Base-by-base conservation (phyloP, 2,797 vertebrate species). In the Thalassophryne amazonica region DNA sequence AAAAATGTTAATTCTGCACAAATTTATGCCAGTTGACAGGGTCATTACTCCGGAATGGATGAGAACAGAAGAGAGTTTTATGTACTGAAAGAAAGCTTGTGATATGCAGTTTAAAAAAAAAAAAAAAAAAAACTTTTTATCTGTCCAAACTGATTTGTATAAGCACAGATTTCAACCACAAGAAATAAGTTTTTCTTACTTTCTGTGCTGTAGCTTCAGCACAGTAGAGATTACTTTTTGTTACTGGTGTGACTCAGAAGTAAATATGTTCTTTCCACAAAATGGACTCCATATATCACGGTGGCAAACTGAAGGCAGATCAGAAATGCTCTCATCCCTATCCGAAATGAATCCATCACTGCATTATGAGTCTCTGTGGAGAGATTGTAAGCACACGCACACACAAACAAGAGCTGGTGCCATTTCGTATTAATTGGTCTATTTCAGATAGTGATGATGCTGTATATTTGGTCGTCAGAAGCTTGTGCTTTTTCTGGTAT, bases 261-360 rank as follows among this genome's bases (percentile, higher is more conserved):
- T 74, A 79, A 69, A 73, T 82, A 76, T 80, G 75, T 56, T 78
- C 46, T 61, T 20, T 81, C 61, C 77, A 83, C 69, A 86, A 91
- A 93, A 93, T 91, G 81, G 82, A 76, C 66, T 86, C 86, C 89
- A 90, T 93, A 92, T 93, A 94, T 95, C 93, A 94, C 89, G 80
- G 87, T 84, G 80, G 81, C 81, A 81, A 86, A 55, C 76, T 78
- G 87, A 90, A 88, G 85, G 88, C 83, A 67, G 79, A 81, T 81
- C 81, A 91, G 89, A 92, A 93, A 94, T 79, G 84, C 91, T 93
- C 90, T 87, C 91, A 91, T 90, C 90, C 91, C 91, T 89, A 55
- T 77, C 82, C 19, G 67, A 68, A 67, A 74, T 77, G 77, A 84
- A 87, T 88, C 88, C 91, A 89, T 94, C 89, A 91, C 89, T 88